Conservation (phyloP, 2,113 vertebrate species). For the Antechinus flavipes region DNA sequence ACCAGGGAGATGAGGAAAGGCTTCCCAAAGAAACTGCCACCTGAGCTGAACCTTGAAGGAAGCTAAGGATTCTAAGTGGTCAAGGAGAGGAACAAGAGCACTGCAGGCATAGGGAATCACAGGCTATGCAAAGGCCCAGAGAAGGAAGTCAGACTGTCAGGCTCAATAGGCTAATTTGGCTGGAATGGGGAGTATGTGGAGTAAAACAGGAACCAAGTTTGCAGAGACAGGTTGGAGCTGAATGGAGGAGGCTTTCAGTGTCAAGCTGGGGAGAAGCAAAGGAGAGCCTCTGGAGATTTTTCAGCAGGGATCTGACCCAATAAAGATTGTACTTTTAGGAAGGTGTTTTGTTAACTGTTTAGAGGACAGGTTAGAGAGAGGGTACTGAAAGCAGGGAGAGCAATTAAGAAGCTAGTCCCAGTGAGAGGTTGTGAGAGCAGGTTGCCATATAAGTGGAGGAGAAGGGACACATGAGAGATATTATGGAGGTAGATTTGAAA, state of each 20-base stretch:
- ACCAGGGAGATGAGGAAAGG: not conserved
- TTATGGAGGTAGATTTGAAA: not conserved
- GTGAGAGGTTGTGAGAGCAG: not conserved
- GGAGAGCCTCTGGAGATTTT: not conserved
- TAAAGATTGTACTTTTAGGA: not conserved
- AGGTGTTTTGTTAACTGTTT: not conserved
- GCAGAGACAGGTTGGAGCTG: not conserved
- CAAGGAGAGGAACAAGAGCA: not conserved
- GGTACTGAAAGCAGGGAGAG: not conserved
- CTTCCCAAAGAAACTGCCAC: not conserved
- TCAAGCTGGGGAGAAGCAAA: not conserved
- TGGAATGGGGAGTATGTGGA: not conserved
- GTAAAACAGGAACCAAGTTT: not conserved
- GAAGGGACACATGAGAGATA: not conserved
- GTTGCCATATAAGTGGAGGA: not conserved
- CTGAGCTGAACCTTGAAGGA: not conserved
- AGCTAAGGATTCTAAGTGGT: not conserved
- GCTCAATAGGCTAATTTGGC: not conserved
- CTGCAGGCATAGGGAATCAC: not conserved
- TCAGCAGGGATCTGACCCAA: not conserved
- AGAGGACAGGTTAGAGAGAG: not conserved
- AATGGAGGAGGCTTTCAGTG: not conserved
- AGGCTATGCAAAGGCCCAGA: not conserved
- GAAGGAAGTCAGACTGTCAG: not conserved
- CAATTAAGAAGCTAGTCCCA: not conserved